Evolutionary conservation across 2,797 vertebrate species (phyloP).

Genomic region (Gymnodraco acuticeps): DNA sequence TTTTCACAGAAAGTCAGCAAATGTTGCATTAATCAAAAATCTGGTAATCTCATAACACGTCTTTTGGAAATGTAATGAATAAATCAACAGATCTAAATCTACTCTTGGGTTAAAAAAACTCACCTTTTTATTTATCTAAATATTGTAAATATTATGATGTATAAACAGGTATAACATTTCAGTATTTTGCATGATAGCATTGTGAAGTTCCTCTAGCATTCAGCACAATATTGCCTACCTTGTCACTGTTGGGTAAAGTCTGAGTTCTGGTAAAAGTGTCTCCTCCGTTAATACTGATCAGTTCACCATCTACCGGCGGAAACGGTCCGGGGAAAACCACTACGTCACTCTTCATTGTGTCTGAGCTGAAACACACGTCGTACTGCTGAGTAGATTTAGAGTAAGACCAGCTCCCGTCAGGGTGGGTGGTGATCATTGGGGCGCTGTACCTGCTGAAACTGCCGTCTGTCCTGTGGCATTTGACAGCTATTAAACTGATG

Average conservation of each 20-base stretch:
- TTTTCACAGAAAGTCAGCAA: not conserved
- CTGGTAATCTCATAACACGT: not conserved
- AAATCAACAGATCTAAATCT: rapidly evolving
- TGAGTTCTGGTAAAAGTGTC: slow-evolving; percentile 37
- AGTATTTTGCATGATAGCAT: not conserved
- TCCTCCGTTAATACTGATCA: slow-evolving; percentile 42
- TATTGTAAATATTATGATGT: not conserved
- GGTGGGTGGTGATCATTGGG: slow-evolving; percentile 62
- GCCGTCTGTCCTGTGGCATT: slow-evolving; percentile 72
- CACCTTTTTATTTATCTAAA: slow-evolving; percentile 14
- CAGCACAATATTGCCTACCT: slow-evolving; percentile 60
- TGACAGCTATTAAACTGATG: too few species aligned
- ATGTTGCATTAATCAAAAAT: not conserved
- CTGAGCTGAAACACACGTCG: slow-evolving; percentile 61
- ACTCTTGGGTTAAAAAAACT: not conserved
- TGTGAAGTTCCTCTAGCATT: not conserved
- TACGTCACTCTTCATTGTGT: slow-evolving; percentile 24
- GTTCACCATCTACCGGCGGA: slow-evolving; percentile 44
- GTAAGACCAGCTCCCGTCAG: slow-evolving; percentile 53
- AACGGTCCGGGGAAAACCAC: slow-evolving; percentile 52
- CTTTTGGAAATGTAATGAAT: not conserved
- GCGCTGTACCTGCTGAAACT: slow-evolving; percentile 52
- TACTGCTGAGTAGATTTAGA: slow-evolving; percentile 67
- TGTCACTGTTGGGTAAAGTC: too few species aligned
- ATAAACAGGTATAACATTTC: not conserved